Evolutionary conservation across 2,113 vertebrate genomes (phyloP).

Genomic region (Anthoscopus minutus): DNA sequence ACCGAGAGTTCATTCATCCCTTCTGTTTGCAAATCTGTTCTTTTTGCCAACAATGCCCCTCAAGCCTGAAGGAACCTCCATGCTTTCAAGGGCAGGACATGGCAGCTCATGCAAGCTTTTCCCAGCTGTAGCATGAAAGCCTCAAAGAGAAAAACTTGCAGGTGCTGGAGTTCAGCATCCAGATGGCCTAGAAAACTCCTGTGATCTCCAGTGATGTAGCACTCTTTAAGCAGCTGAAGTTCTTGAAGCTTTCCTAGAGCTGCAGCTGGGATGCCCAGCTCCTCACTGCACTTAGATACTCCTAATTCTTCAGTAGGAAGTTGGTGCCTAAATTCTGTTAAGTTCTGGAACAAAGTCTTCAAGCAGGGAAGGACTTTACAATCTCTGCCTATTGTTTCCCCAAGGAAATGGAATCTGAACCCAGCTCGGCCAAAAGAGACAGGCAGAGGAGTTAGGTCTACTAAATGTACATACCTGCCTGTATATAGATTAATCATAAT

Average conservation of each 20-base stretch:
- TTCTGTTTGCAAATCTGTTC: slow-evolving; percentile 15
- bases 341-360: neutral
- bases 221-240: neutral
- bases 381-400: neutral
- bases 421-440: neutral
- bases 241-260: neutral
- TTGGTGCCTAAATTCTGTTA: neutral
- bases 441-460: slow-evolving; percentile 3
- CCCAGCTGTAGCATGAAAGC: neutral
- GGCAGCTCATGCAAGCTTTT: neutral
- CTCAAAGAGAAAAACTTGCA: neutral
- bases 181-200: neutral
- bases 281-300: neutral
- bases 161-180: neutral
- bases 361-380: neutral
- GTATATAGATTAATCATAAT: slow-evolving; percentile 59
- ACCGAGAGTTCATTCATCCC: slow-evolving; percentile 6
- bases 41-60: neutral
- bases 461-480: slow-evolving; percentile 35
- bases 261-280: neutral
- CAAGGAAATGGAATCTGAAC: slow-evolving; percentile 3
- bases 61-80: neutral
- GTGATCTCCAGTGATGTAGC: neutral
- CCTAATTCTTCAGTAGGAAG: neutral
- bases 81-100: neutral